Conservation (phyloP, 1,140 invertebrate genomes). For the Pararge aegeria region DNA sequence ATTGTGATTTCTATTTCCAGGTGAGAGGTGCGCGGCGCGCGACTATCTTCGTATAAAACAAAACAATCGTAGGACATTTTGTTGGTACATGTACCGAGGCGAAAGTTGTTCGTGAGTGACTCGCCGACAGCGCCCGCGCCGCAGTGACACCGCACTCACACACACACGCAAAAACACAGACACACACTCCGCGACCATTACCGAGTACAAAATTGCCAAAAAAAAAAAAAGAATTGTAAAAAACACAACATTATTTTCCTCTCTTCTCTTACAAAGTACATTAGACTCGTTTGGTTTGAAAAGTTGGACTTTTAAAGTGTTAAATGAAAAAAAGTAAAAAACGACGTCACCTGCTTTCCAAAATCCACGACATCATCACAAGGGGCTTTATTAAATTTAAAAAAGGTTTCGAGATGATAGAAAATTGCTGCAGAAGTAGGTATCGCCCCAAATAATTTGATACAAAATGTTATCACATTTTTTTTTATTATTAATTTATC, state of each 20-base stretch:
- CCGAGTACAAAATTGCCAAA: conserved; percentile 78
- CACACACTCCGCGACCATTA: conserved; percentile 56
- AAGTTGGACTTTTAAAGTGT: conserved; percentile 20
- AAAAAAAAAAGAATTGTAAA: conserved; percentile 48
- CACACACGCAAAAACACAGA: conserved; percentile 2
- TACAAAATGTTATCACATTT: conserved; percentile 11
- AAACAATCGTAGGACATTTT: conserved; percentile 69
- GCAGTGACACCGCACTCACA: conserved; percentile 37
- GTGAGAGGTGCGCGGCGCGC: conserved; percentile 43
- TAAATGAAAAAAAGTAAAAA: neutral
- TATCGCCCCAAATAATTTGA: conserved; percentile 5
- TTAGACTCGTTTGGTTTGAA: conserved; percentile 27
- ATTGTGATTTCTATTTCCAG: no score
- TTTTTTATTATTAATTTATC: conserved; percentile 20
- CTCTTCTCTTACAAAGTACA: conserved; percentile 27
- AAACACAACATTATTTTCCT: conserved; percentile 43
- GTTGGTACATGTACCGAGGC: conserved; percentile 71
- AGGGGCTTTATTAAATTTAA: conserved; percentile 16
- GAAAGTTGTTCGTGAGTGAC: conserved; percentile 55
- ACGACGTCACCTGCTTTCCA: conserved; percentile 31
- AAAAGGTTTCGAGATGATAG: neutral
- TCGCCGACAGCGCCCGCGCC: conserved; percentile 46
- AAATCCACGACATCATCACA: conserved; percentile 33
- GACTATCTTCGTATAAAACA: conserved; percentile 46
- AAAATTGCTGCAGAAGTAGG: neutral